phyloP scores from a whole-genome alignment of 1,140 invertebrate genomes.

The Lordiphosa clarofinis region DNA sequence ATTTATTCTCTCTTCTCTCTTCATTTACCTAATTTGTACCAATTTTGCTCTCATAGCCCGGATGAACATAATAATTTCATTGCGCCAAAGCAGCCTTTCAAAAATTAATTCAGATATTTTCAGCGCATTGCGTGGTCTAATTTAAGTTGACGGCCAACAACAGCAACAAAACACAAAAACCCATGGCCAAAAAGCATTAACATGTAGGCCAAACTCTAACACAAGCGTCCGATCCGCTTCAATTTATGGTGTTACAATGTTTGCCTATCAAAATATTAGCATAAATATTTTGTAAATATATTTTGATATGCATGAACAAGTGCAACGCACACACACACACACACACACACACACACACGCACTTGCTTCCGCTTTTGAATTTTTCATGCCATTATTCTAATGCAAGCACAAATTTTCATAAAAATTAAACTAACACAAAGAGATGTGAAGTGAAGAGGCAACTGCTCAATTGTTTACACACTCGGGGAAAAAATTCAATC shows the following conservation, averaged over 20 bases:
- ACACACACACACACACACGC: slow-evolving; percentile 3
- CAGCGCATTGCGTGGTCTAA: neutral
- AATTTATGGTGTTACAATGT: slow-evolving; percentile 33
- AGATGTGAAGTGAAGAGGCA: neutral
- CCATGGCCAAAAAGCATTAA: slow-evolving; percentile 5
- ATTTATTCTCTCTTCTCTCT: too few species aligned
- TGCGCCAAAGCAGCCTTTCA: too few species aligned
- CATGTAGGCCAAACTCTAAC: slow-evolving; percentile 11
- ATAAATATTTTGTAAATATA: slow-evolving; percentile 58
- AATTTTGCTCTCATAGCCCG: too few species aligned
- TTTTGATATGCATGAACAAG: slow-evolving; percentile 32
- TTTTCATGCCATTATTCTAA: slow-evolving; percentile 16
- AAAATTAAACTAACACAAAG: neutral
- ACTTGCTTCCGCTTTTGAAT: slow-evolving; percentile 21
- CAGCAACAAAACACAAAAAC: neutral
- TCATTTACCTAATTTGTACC: too few species aligned
- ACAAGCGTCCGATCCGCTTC: neutral
- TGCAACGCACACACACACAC: slow-evolving; percentile 8
- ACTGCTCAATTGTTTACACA: too few species aligned
- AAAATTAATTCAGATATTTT: slow-evolving; percentile 8
- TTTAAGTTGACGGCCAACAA: slow-evolving; percentile 19
- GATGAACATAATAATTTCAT: too few species aligned
- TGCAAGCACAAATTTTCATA: slow-evolving; percentile 29
- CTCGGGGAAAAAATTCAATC: too few species aligned
- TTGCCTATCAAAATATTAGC: slow-evolving; percentile 56